These are phyloP conservation scores for Xanthostigma xanthostigma DNA, from an alignment of 2,888 invertebrate species.

Conservation along the genomic window DNA sequence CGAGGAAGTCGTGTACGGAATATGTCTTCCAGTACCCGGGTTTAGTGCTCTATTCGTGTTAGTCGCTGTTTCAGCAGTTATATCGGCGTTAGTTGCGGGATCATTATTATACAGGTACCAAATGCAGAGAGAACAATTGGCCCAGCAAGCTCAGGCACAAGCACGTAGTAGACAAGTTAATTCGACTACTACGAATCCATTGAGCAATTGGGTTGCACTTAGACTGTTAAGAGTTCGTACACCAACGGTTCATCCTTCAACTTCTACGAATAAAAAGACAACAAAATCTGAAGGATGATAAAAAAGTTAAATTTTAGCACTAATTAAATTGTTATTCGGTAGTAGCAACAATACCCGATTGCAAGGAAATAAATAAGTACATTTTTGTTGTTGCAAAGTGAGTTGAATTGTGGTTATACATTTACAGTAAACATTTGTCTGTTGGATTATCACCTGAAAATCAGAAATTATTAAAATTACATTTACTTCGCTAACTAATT, in stretches of 20 bases:
- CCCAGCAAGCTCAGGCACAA: constrained; percentile 32
- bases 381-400: no score
- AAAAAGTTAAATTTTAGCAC: neutral
- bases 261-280: constrained; percentile 17
- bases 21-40: constrained; percentile 78
- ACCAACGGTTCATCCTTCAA: constrained; percentile 13
- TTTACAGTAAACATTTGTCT: no score
- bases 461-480: no score
- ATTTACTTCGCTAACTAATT: no score
- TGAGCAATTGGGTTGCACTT: constrained; percentile 62
- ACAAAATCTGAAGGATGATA: constrained; percentile 8
- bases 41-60: constrained; percentile 80
- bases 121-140: constrained; percentile 51
- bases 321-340: no score
- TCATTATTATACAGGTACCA: constrained; percentile 66
- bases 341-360: no score
- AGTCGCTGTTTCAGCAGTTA: constrained; percentile 73
- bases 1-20: constrained; percentile 82
- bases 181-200: constrained; percentile 41
- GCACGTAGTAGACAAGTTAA: constrained; percentile 21
- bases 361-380: no score
- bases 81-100: constrained; percentile 75
- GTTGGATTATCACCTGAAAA: no score
- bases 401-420: no score
- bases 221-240: constrained; percentile 40